phyloP scores from a whole-genome alignment of 1,140 invertebrate genomes.

The Nomia melanderi region DNA sequence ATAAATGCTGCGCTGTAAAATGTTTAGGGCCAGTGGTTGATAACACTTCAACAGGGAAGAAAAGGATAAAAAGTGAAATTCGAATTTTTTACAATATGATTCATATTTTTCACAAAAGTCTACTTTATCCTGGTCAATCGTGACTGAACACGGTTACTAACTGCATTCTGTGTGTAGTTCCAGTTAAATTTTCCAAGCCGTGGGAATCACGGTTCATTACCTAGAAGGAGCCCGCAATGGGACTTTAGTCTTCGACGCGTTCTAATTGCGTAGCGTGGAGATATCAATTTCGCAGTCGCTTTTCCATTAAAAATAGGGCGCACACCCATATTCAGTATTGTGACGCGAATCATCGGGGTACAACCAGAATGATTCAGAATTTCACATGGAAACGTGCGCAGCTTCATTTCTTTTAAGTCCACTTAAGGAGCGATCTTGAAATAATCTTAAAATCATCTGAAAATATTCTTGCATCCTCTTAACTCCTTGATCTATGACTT shows the following conservation, averaged over 20 bases:
- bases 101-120: background rate
- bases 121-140: background rate
- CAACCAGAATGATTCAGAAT: slow-evolving; percentile 43
- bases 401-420: background rate
- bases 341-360: slow-evolving; percentile 23
- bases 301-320: slow-evolving; percentile 35
- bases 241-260: slow-evolving; percentile 28
- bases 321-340: slow-evolving; percentile 23
- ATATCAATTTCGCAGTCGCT: slow-evolving; percentile 29
- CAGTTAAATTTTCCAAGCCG: slow-evolving; percentile 7
- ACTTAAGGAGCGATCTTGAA: too few relatives aligned
- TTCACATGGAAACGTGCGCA: background rate
- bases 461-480: too few relatives aligned
- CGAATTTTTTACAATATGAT: background rate
- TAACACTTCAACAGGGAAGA: too few relatives aligned
- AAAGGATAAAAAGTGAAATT: background rate
- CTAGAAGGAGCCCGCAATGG: slow-evolving; percentile 10
- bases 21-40: too few relatives aligned
- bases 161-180: background rate
- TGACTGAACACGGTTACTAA: background rate
- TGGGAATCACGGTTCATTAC: slow-evolving; percentile 23
- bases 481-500: too few relatives aligned
- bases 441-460: too few relatives aligned
- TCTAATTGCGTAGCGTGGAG: slow-evolving; percentile 15
- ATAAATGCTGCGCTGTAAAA: background rate